These are phyloP conservation scores for Melipona quadrifasciata DNA, from an alignment of 1,140 invertebrate species.

Conservation along the genomic window DNA sequence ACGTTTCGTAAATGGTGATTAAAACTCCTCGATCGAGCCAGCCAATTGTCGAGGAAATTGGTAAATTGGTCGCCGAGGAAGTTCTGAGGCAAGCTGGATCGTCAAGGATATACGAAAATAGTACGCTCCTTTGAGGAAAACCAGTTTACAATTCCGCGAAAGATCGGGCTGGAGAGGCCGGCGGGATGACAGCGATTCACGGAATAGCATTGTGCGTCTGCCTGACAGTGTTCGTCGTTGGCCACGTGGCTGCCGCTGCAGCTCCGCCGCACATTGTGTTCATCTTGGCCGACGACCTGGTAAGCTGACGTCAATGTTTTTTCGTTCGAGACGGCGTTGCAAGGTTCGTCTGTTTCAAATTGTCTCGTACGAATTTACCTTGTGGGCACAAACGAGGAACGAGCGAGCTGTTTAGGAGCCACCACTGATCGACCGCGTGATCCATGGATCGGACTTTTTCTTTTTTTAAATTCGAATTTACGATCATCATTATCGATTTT, in stretches of 20 bases:
- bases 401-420: neutral
- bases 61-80: neutral
- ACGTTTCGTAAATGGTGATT: neutral
- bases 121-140: neutral
- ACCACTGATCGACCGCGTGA: too few relatives aligned
- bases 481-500: too few relatives aligned
- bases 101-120: neutral
- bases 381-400: neutral
- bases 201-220: neutral
- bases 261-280: conserved; percentile 84
- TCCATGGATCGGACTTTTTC: too few relatives aligned
- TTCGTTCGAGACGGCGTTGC: neutral
- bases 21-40: neutral
- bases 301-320: conserved; percentile 76
- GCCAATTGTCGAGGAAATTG: neutral
- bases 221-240: neutral
- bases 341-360: too few relatives aligned
- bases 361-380: too few relatives aligned
- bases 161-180: neutral
- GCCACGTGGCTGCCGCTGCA: neutral
- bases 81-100: neutral
- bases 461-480: too few relatives aligned
- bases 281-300: conserved; percentile 87
- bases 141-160: conserved; percentile 25
- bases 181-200: neutral